Evolutionary conservation across 2,888 invertebrate genomes (phyloP).

Genomic region (Prosopocoilus inquinatus): DNA sequence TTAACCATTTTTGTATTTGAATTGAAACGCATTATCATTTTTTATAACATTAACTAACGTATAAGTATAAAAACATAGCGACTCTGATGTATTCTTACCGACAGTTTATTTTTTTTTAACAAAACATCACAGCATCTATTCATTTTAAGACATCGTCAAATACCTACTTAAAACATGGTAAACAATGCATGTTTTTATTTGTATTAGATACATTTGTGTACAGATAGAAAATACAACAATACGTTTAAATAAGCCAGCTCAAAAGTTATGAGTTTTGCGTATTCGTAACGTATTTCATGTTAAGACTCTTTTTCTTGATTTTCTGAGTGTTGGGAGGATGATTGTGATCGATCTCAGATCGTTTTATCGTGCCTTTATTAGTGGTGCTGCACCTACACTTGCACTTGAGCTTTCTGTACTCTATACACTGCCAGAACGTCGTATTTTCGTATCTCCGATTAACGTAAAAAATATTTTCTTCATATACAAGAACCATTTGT

Average conservation of each 20-base stretch:
- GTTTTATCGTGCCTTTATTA: constrained; percentile 6
- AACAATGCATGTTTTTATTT: too few relatives aligned
- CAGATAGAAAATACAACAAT: too few relatives aligned
- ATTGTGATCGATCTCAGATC: constrained; percentile 13
- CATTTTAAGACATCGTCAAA: too few relatives aligned
- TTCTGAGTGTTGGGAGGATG: constrained; percentile 13
- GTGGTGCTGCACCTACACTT: constrained; percentile 26
- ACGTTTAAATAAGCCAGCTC: too few relatives aligned
- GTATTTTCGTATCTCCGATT: constrained; percentile 27
- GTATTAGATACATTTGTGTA: too few relatives aligned
- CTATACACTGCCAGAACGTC: constrained; percentile 32
- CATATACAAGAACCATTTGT: constrained; percentile 26
- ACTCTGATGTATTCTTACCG: too few relatives aligned
- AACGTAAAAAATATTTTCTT: constrained; percentile 30
- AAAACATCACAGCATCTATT: too few relatives aligned
- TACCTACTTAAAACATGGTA: too few relatives aligned
- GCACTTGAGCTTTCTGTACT: constrained; percentile 28
- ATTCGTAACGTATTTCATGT: constrained; percentile 12
- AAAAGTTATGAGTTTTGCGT: too few relatives aligned
- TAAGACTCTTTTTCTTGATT: constrained; percentile 8
- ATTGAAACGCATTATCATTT: not conserved
- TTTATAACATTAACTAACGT: too few relatives aligned
- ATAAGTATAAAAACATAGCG: too few relatives aligned
- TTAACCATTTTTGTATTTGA: not conserved
- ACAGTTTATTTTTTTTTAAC: too few relatives aligned